phyloP scores from a whole-genome alignment of 2,797 vertebrate genomes.

The Micropoecilia bifurca region DNA sequence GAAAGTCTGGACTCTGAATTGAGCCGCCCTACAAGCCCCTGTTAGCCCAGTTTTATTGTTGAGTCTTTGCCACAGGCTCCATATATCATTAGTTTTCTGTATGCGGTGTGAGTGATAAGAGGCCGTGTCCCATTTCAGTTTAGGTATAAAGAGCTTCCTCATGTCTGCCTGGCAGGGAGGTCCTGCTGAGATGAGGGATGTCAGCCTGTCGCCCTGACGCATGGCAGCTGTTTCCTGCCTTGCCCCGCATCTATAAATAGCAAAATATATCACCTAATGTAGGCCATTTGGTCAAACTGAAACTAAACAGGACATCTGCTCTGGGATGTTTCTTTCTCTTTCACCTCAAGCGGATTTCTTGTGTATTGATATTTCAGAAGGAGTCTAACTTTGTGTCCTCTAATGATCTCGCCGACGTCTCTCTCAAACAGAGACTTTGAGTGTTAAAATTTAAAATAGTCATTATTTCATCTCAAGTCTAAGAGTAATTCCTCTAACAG shows the following conservation, averaged over 20 bases:
- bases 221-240: conserved; percentile 80
- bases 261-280: conserved; percentile 77
- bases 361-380: conserved; percentile 33
- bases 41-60: conserved; percentile 74
- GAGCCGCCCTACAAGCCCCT: conserved; percentile 48
- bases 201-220: conserved; percentile 77
- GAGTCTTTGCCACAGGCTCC: conserved; percentile 67
- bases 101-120: conserved; percentile 71
- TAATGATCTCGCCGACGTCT: conserved; percentile 13
- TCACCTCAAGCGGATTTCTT: conserved; percentile 56
- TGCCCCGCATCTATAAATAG: conserved; percentile 78
- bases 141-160: conserved; percentile 69
- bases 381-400: conserved; percentile 16
- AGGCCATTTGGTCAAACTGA: conserved; percentile 80
- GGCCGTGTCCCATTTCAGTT: conserved; percentile 67
- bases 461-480: conserved; percentile 39
- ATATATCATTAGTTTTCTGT: conserved; percentile 71
- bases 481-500: conserved; percentile 9
- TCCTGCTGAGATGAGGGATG: conserved; percentile 80
- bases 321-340: conserved; percentile 42
- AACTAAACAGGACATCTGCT: conserved; percentile 69
- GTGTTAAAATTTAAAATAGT: background rate
- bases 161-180: conserved; percentile 74
- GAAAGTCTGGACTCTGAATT: conserved; percentile 31
- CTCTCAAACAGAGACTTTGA: conserved; percentile 45